Conservation (phyloP, 2,888 invertebrate genomes). For the Pammene fasciana region DNA sequence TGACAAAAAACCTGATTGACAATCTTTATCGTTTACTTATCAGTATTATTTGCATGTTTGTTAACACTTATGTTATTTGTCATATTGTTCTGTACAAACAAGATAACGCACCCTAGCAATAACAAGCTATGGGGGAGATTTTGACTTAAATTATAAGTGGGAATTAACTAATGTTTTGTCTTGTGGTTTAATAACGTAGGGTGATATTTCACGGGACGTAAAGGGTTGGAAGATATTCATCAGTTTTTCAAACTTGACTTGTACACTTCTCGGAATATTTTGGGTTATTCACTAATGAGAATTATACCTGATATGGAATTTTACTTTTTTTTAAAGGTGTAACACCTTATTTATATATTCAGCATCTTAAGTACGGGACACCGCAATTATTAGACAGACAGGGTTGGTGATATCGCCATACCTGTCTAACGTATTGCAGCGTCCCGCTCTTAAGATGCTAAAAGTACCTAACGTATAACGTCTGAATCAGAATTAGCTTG, state of each 20-base stretch:
- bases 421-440: no score
- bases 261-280: background rate
- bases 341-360: no score
- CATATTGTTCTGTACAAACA: constrained; percentile 36
- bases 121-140: constrained; percentile 18
- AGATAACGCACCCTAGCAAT: constrained; percentile 37
- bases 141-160: constrained; percentile 16
- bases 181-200: constrained; percentile 16
- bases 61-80: constrained; percentile 40
- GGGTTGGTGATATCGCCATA: no score
- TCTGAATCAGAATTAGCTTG: no score
- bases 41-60: constrained; percentile 25
- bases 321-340: no score
- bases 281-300: background rate
- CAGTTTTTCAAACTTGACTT: background rate
- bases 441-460: no score
- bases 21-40: background rate
- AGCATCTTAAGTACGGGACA: no score
- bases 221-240: background rate
- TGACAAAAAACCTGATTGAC: background rate
- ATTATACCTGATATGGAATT: no score
- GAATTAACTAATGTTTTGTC: constrained; percentile 31
- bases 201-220: background rate
- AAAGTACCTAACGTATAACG: no score
- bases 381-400: no score